Evolutionary conservation across 2,113 vertebrate species (phyloP).

Genomic region (Pavo muticus): DNA sequence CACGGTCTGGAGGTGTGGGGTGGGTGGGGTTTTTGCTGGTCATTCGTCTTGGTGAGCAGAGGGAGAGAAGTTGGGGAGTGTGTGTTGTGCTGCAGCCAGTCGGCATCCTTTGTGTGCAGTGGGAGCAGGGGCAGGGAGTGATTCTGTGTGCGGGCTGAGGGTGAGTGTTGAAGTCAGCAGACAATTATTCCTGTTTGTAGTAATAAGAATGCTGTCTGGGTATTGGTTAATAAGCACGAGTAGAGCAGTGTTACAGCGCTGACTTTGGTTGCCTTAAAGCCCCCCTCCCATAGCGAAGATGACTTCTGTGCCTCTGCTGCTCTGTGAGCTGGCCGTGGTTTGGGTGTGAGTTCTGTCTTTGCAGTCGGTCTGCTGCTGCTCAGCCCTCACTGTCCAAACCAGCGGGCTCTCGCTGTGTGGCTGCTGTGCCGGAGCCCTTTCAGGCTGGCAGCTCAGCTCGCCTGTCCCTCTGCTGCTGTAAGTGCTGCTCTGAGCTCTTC

Average conservation of each 20-base stretch:
- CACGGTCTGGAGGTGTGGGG: not conserved
- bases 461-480: not conserved
- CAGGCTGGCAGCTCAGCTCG: not conserved
- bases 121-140: accelerated
- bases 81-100: not conserved
- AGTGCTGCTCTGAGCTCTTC: not conserved
- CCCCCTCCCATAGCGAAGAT: not conserved
- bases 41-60: not conserved
- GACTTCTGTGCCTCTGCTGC: not conserved
- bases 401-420: not conserved
- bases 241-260: not conserved
- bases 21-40: not conserved
- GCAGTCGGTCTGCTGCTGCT: accelerated
- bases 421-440: not conserved
- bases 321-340: not conserved
- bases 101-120: accelerated
- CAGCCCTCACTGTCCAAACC: not conserved
- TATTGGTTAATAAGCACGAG: not conserved
- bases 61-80: not conserved
- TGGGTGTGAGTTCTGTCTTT: not conserved
- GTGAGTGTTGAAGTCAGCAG: not conserved
- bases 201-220: not conserved
- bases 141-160: accelerated
- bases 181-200: not conserved
- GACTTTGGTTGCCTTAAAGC: not conserved